A percentile compares a stretch with the other conserved stretches of the same genome.
phyloP scores from a whole-genome alignment of 2,113 vertebrate species.

The Pomatostomus ruficeps region DNA sequence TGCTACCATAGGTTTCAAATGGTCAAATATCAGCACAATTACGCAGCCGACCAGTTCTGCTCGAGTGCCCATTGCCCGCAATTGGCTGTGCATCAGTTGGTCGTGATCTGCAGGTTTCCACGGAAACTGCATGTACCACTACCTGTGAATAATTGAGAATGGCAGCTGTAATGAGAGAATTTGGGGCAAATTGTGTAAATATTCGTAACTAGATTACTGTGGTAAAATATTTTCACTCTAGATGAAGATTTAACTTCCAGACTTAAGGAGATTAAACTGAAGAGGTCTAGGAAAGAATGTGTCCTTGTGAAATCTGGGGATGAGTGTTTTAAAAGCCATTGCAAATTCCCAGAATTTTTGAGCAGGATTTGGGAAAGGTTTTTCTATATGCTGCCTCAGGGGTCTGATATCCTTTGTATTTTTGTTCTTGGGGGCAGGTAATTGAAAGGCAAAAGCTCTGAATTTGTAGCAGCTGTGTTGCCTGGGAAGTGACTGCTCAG shows the following conservation, averaged over 20 bases:
- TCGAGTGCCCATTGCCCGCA: conserved; percentile 27
- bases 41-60: conserved; percentile 14
- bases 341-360: conserved; percentile 25
- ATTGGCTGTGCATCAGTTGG: conserved; percentile 30
- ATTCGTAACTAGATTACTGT: conserved; percentile 59
- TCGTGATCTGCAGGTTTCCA: conserved; percentile 65
- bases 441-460: not conserved
- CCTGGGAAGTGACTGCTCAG: not conserved
- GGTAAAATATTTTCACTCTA: conserved; percentile 62
- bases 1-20: not conserved
- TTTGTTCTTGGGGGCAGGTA: not conserved
- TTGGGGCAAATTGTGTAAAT: conserved; percentile 65
- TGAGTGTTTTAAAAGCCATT: conserved; percentile 14
- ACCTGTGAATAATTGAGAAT: conserved; percentile 70
- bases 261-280: conserved; percentile 58
- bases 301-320: not conserved
- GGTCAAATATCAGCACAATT: conserved; percentile 47
- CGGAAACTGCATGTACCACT: conserved; percentile 65
- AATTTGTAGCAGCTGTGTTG: not conserved
- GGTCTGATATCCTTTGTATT: not conserved
- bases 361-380: not conserved
- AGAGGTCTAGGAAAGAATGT: conserved; percentile 28
- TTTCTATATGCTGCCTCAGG: not conserved
- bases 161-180: conserved; percentile 63
- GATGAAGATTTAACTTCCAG: conserved; percentile 54